These are phyloP conservation scores for Spodoptera littoralis DNA, from an alignment of 2,888 invertebrate species.

Conservation along the genomic window DNA sequence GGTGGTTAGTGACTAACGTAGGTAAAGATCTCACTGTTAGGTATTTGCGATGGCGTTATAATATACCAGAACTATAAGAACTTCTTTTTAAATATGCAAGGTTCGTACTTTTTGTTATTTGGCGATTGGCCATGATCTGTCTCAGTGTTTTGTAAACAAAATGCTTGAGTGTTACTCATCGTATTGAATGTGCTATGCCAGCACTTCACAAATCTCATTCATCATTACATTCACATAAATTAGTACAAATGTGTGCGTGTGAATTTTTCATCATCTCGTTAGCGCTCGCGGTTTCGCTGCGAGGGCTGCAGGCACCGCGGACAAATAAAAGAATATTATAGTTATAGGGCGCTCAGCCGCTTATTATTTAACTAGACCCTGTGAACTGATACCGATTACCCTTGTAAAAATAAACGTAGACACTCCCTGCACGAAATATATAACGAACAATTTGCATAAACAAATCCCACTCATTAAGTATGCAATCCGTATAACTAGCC, in stretches of 20 bases:
- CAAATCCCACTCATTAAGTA: constrained; percentile 64
- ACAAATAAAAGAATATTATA: constrained; percentile 85
- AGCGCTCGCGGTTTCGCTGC: constrained; percentile 77
- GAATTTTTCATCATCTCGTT: constrained; percentile 80
- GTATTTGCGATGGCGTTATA: constrained; percentile 53
- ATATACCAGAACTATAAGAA: constrained; percentile 13
- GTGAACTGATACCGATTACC: constrained; percentile 80
- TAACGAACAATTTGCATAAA: constrained; percentile 69
- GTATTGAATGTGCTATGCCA: neutral
- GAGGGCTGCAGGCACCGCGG: constrained; percentile 73
- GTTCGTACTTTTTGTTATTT: constrained; percentile 15
- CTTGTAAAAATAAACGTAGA: constrained; percentile 66
- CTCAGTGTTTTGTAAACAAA: constrained; percentile 1
- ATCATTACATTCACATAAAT: constrained; percentile 73
- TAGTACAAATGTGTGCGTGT: constrained; percentile 74
- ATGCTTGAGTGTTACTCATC: constrained; percentile 13
- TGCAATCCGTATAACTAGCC: constrained; percentile 74
- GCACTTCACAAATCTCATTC: constrained; percentile 44
- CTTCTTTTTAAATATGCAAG: constrained; percentile 8
- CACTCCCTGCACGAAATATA: constrained; percentile 58
- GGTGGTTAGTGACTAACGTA: constrained; percentile 74
- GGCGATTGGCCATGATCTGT: constrained; percentile 17
- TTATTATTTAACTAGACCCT: constrained; percentile 86
- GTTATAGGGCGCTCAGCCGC: constrained; percentile 82
- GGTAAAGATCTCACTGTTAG: constrained; percentile 64